Conservation (phyloP, 2,888 invertebrate species). For the Heteromurus nitidus region DNA sequence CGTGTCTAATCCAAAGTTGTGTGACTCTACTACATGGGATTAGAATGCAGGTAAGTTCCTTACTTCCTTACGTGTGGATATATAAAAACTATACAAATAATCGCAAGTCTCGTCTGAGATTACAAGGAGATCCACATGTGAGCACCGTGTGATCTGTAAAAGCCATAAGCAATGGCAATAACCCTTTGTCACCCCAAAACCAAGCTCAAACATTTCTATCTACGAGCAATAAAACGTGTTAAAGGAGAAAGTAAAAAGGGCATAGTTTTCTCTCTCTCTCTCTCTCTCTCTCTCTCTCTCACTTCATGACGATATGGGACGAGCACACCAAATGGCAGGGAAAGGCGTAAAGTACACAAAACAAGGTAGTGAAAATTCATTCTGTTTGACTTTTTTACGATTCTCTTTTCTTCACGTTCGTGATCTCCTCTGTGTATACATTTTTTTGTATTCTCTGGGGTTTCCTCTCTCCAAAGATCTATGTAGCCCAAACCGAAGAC, state of each 20-base stretch:
- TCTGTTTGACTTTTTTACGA: slow-evolving; percentile 4
- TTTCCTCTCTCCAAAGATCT: not conserved
- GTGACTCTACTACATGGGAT: too few relatives aligned
- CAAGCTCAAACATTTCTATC: not conserved
- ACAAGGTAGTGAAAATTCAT: slow-evolving; percentile 1
- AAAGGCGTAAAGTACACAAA: slow-evolving; percentile 17
- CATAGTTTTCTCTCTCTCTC: too few relatives aligned
- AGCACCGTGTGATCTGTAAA: not conserved
- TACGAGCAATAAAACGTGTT: not conserved
- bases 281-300: too few relatives aligned
- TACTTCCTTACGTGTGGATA: too few relatives aligned
- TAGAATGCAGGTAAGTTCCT: too few relatives aligned
- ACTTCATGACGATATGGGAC: not conserved
- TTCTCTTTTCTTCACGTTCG: not conserved
- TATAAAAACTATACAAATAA: too few relatives aligned
- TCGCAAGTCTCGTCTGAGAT: too few relatives aligned
- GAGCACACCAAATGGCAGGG: not conserved
- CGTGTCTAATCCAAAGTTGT: too few relatives aligned
- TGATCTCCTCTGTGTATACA: not conserved
- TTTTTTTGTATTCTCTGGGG: not conserved
- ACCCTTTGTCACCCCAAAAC: not conserved
- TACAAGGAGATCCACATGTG: too few relatives aligned
- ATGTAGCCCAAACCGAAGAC: not conserved
- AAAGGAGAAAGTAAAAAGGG: not conserved
- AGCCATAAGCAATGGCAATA: not conserved